Conservation (phyloP, 1,140 invertebrate genomes). For the Drosophila pachea region DNA sequence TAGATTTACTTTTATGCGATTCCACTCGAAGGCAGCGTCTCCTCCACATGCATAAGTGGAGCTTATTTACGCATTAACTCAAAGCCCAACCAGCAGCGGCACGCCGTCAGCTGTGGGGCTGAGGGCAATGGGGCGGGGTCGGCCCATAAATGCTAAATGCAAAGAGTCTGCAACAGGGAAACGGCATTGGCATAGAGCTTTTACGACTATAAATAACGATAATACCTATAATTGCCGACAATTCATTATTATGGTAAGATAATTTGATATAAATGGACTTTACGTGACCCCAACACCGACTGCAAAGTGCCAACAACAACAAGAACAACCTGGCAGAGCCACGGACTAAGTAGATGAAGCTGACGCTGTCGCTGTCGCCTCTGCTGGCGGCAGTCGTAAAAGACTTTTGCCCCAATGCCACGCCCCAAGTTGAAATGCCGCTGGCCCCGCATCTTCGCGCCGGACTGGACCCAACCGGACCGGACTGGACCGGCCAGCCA, state of each 20-base stretch:
- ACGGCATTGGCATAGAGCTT: constrained; percentile 55
- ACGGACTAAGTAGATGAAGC: constrained; percentile 36
- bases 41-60: constrained; percentile 27
- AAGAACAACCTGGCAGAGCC: constrained; percentile 1
- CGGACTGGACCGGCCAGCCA: too few species aligned
- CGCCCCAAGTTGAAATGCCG: background rate
- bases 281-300: constrained; percentile 70
- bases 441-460: background rate
- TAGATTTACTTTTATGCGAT: constrained; percentile 68
- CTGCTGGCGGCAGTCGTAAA: constrained; percentile 35
- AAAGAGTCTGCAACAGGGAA: constrained; percentile 43
- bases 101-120: background rate
- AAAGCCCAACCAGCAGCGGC: background rate
- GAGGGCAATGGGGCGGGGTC: too few species aligned
- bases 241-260: constrained; percentile 79
- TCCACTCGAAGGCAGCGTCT: constrained; percentile 23
- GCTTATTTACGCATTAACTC: constrained; percentile 47
- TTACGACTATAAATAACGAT: constrained; percentile 78
- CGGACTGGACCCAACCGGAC: too few species aligned
- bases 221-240: constrained; percentile 78
- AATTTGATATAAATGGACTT: constrained; percentile 78
- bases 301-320: constrained; percentile 31
- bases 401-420: constrained; percentile 22
- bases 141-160: constrained; percentile 27
- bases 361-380: constrained; percentile 15